phyloP scores from a whole-genome alignment of 2,113 vertebrate species.

The Phocoena sinus region DNA sequence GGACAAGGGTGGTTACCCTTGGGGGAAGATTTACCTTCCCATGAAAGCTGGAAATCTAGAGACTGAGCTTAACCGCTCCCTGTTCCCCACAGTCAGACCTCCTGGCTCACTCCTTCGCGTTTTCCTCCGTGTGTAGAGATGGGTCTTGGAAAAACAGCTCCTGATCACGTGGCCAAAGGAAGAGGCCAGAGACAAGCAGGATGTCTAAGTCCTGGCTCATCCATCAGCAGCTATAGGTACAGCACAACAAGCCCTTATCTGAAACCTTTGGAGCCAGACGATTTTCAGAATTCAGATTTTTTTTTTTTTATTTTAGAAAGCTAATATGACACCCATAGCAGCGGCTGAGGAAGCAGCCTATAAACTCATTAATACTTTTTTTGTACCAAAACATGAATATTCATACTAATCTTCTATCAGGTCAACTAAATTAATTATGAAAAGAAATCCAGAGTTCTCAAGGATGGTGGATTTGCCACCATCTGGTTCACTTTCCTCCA shows the following conservation, averaged over 20 bases:
- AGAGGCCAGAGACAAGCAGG: neutral
- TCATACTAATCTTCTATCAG: neutral
- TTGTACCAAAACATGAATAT: conserved; percentile 30
- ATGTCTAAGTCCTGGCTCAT: accelerated
- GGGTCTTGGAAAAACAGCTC: neutral
- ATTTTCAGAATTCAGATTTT: neutral
- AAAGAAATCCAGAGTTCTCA: neutral
- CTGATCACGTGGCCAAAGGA: neutral
- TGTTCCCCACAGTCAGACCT: too few relatives aligned
- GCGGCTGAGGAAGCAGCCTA: neutral
- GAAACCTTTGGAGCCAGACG: neutral
- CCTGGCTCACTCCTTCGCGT: neutral
- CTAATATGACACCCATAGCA: neutral
- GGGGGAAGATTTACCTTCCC: neutral
- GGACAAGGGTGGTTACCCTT: neutral
- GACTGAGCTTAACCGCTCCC: neutral
- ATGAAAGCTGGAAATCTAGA: neutral
- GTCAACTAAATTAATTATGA: neutral
- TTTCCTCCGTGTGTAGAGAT: neutral
- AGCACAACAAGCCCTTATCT: neutral
- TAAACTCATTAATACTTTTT: neutral
- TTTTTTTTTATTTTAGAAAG: neutral
- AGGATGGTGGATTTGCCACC: neutral
- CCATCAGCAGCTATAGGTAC: neutral
- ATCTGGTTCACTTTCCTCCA: neutral